Evolutionary conservation across 2,888 invertebrate genomes (phyloP).

Genomic region (Escarpia spicata): DNA sequence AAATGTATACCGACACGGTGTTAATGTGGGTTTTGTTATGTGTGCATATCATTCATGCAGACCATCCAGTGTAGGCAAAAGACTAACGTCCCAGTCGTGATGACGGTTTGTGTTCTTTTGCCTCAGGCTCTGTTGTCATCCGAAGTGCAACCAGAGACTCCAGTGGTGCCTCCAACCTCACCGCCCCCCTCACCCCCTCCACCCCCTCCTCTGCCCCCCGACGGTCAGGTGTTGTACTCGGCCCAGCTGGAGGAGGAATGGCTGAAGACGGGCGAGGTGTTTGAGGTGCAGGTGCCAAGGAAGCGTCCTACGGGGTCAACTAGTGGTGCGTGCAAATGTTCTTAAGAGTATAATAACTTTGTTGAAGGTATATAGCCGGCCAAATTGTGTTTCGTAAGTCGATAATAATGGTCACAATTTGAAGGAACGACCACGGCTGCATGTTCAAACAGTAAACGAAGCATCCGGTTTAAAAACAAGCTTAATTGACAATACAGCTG

Average conservation of each 20-base stretch:
- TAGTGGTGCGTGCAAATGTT: neutral
- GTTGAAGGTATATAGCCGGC: too few relatives aligned
- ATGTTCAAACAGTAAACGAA: too few relatives aligned
- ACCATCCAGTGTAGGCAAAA: neutral
- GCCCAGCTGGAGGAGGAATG: slow-evolving; percentile 61
- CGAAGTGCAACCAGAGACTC: neutral
- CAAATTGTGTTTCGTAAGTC: too few relatives aligned
- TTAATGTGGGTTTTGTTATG: neutral
- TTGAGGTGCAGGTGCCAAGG: slow-evolving; percentile 34
- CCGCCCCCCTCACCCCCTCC: neutral
- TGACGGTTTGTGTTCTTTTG: neutral
- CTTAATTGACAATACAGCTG: too few relatives aligned
- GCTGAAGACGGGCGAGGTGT: slow-evolving; percentile 42
- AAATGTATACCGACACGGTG: neutral
- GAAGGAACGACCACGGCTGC: too few relatives aligned
- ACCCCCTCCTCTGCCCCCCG: neutral
- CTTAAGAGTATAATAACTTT: too few relatives aligned
- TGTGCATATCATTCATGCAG: neutral
- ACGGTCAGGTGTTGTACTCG: slow-evolving; percentile 53
- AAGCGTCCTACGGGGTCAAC: neutral
- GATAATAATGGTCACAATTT: too few relatives aligned
- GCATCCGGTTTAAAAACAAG: too few relatives aligned
- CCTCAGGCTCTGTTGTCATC: neutral
- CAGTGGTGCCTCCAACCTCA: neutral
- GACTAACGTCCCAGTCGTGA: too few relatives aligned